Base-by-base conservation (phyloP, 92 coral and sea anemone genomes). In the Bergia sp. region DNA sequence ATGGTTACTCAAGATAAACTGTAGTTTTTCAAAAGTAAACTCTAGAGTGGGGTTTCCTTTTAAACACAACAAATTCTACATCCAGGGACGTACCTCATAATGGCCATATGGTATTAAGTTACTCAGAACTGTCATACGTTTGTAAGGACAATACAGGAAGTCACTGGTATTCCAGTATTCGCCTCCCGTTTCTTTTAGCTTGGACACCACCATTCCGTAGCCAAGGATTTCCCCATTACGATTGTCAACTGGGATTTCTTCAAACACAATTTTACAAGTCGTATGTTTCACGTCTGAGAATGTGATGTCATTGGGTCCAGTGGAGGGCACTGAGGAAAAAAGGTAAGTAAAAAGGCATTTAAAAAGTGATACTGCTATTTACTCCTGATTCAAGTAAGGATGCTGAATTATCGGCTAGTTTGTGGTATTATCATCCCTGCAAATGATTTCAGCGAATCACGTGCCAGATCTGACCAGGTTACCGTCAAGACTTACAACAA, bases 201-300 rank as follows among this genome's bases (percentile, higher is more conserved):
- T 84, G 15, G 44, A 12, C 11, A 84, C 12, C 11, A 13, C 65
- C 87, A 84, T 84, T 72, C 20, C 43, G 39, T 84, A 84, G 11
- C 79, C 87, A 67, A 84, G 45, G 42, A 84, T 45, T 49, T 84
- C 12, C 42, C 87, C 87, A 18, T 84, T 84, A 2, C 45, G 64
- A 10, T 71, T 18, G 1, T 29, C 78, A 45, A 4, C 41, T 10
- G 43, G 67, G 44, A 84, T 84, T 12, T 9, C 5, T n/a, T 11
- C 79, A 72, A 84, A 84, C 65, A 2, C 12, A 38, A 84, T 7
- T 10, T 29, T 47, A 6, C 65, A 84, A 9, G 44, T 21, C 23
- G 79, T 47, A 71, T 37, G 45, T 11, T 1, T 1, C 0, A 16
- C 16, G 10, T 47, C 3, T 7, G 2, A n/a, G 18, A 66, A 84